phyloP scores from a whole-genome alignment of 2,113 vertebrate genomes.

The Xerus inauris region DNA sequence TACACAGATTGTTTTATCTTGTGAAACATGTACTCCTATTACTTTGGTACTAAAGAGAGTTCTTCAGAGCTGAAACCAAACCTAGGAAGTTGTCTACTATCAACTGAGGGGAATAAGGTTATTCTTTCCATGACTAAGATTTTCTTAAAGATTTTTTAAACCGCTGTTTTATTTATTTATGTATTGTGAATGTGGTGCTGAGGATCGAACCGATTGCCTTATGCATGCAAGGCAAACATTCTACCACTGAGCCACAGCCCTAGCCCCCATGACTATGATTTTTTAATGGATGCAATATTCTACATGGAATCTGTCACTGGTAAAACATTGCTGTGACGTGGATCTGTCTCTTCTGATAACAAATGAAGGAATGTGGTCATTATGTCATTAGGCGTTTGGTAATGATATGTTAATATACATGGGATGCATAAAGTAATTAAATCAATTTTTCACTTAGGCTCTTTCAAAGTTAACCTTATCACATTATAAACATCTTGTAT shows the following conservation, averaged over 20 bases:
- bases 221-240: no score
- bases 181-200: no score
- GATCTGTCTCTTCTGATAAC: not conserved
- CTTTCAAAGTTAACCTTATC: not conserved
- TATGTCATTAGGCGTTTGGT: not conserved
- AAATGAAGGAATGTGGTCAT: not conserved
- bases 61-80: not conserved
- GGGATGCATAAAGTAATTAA: not conserved
- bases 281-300: not conserved
- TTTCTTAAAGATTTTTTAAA: not conserved
- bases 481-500: not conserved
- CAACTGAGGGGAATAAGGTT: not conserved
- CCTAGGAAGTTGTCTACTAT: not conserved
- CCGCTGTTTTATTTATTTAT: no score
- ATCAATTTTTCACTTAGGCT: not conserved
- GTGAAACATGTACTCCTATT: conserved; percentile 13
- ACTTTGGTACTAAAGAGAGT: not conserved
- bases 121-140: not conserved
- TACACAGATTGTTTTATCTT: not conserved
- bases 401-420: conserved; percentile 8
- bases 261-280: not conserved
- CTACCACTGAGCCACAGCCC: no score
- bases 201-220: no score
- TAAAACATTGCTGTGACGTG: not conserved
- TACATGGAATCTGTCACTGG: not conserved